These are phyloP conservation scores for Dromococcyx pavoninus DNA, from an alignment of 2,797 vertebrate genomes.

Conservation along the genomic window DNA sequence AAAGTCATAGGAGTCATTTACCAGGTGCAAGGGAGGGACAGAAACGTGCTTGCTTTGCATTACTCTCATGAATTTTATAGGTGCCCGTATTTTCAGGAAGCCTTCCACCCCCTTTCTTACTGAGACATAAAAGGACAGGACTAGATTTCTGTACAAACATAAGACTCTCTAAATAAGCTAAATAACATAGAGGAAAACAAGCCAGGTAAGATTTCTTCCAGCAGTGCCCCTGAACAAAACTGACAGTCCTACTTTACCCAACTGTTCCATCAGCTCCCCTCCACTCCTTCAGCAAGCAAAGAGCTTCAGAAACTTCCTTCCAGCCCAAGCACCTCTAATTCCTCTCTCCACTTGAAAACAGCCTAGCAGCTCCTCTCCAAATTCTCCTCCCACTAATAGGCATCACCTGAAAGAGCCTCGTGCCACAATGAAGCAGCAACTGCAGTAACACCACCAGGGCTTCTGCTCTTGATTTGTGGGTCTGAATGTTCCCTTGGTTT, in stretches of 20 bases:
- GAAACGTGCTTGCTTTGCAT: too few species aligned
- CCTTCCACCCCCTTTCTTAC: accelerated
- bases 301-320: not conserved
- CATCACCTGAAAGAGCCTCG: not conserved
- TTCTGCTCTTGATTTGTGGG: not conserved
- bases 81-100: not conserved
- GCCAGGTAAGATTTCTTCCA: not conserved
- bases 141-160: not conserved
- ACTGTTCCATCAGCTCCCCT: not conserved
- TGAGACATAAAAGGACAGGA: not conserved
- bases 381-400: not conserved
- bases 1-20: not conserved
- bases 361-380: not conserved
- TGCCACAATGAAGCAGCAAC: not conserved
- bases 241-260: accelerated
- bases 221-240: not conserved
- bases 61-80: accelerated
- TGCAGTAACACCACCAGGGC: not conserved
- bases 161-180: not conserved
- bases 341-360: not conserved
- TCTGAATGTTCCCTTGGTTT: not conserved
- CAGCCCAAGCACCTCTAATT: not conserved
- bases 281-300: not conserved
- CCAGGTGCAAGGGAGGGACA: not conserved
- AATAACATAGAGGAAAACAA: not conserved